These are phyloP conservation scores for Watsonalla cultraria DNA, from an alignment of 2,888 invertebrate genomes.

Conservation along the genomic window DNA sequence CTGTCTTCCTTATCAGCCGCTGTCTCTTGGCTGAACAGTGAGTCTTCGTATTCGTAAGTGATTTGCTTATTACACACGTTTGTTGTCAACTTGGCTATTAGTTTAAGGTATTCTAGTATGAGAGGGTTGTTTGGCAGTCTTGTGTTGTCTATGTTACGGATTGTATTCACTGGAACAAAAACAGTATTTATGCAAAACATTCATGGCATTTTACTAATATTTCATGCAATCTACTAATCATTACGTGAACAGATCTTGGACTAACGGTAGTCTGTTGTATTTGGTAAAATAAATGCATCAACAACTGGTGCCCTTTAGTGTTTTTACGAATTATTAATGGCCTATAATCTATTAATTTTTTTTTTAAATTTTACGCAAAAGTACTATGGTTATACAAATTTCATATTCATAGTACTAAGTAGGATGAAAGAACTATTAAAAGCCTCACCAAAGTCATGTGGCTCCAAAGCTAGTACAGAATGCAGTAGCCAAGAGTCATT, in stretches of 20 bases:
- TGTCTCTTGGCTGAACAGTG: constrained; percentile 66
- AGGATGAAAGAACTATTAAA: neutral
- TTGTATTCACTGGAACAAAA: constrained; percentile 58
- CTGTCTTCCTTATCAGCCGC: constrained; percentile 78
- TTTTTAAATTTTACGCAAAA: too few relatives aligned
- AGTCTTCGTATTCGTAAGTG: constrained; percentile 64
- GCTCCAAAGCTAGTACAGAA: constrained; percentile 83
- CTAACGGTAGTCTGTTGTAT: too few relatives aligned
- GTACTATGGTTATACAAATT: too few relatives aligned
- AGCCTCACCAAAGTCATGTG: constrained; percentile 81
- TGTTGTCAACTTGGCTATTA: constrained; percentile 63
- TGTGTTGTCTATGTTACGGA: constrained; percentile 70
- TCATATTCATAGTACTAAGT: neutral
- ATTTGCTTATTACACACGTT: constrained; percentile 69
- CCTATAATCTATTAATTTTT: neutral
- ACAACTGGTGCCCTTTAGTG: too few relatives aligned
- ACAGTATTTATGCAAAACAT: neutral
- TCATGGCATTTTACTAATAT: too few relatives aligned
- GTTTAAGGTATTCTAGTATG: constrained; percentile 58
- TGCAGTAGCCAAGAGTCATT: constrained; percentile 83
- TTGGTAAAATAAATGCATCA: too few relatives aligned
- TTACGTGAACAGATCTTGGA: too few relatives aligned
- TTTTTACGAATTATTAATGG: too few relatives aligned
- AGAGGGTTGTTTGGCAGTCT: constrained; percentile 78
- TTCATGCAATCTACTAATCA: too few relatives aligned